Evolutionary conservation across 1,140 invertebrate genomes (phyloP).

Genomic region (Neoseiulus cucumeris): DNA sequence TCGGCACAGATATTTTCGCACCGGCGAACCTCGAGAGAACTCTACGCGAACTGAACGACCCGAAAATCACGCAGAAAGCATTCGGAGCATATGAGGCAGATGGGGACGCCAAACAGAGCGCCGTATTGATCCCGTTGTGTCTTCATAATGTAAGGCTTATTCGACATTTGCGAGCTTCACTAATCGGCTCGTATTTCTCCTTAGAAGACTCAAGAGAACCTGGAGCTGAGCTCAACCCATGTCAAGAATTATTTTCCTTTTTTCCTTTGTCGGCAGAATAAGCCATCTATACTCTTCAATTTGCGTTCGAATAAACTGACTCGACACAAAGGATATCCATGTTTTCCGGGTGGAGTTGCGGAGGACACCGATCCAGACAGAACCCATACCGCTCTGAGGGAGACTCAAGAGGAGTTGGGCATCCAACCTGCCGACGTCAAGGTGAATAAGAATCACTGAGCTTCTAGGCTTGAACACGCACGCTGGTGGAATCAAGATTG

Average conservation of each 20-base stretch:
- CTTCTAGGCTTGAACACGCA: no score
- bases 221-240: no score
- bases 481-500: no score
- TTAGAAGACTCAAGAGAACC: no score
- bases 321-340: conserved; percentile 5
- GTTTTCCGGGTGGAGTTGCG: background rate
- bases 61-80: background rate
- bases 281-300: background rate
- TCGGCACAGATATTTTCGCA: background rate
- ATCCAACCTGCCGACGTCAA: background rate
- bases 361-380: background rate
- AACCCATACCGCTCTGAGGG: background rate
- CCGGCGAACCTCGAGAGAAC: background rate
- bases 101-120: background rate
- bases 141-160: background rate
- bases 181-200: no score
- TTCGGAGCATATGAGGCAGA: background rate
- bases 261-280: background rate
- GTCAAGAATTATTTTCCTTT: no score
- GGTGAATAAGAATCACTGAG: background rate
- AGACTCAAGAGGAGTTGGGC: background rate
- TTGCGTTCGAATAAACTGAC: background rate
- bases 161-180: background rate
- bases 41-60: background rate
- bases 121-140: background rate